Evolutionary conservation across 2,797 vertebrate genomes (phyloP).

Genomic region (Calcarius lapponicus): DNA sequence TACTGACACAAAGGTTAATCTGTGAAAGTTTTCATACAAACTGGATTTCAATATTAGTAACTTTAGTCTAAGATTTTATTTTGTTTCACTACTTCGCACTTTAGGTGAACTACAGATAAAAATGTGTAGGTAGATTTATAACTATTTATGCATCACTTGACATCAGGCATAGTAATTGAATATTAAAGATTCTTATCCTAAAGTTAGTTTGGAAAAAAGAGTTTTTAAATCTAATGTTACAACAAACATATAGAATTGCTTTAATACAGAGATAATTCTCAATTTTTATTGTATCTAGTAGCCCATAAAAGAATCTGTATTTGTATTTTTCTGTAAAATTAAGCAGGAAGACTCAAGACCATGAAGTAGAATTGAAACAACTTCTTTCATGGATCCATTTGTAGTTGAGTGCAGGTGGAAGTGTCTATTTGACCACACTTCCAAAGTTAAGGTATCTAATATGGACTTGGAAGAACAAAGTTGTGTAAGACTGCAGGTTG

Average conservation of each 20-base stretch:
- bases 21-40: neutral
- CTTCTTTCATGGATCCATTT: neutral
- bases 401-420: neutral
- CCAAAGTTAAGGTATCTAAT: neutral
- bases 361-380: too few relatives aligned
- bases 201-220: neutral
- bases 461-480: neutral
- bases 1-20: neutral
- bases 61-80: neutral
- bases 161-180: neutral
- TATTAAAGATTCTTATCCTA: neutral
- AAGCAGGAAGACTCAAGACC: neutral
- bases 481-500: neutral
- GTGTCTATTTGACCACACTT: neutral
- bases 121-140: neutral
- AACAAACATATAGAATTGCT: neutral
- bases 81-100: neutral
- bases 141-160: neutral
- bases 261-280: neutral
- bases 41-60: neutral
- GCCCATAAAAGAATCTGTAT: neutral
- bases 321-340: neutral
- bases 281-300: neutral
- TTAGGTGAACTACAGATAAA: neutral
- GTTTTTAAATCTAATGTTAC: neutral